Conservation (phyloP, 2,888 invertebrate species). For the Pseudococcus jackbeardsleyi region DNA sequence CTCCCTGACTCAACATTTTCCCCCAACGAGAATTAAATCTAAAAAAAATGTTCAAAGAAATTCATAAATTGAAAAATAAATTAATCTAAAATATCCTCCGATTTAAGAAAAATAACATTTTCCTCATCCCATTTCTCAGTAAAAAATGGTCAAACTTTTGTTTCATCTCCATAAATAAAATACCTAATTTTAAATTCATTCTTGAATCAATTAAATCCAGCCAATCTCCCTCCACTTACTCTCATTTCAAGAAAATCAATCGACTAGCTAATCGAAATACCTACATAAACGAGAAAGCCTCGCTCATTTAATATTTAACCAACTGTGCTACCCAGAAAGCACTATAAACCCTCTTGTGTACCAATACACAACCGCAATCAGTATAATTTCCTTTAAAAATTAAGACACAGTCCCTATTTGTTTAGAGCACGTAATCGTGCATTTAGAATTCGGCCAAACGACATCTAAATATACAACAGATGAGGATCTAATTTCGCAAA, state of each 20-base stretch:
- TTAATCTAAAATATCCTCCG: too few species aligned
- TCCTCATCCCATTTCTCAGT: too few species aligned
- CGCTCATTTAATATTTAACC: neutral
- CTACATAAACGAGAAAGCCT: neutral
- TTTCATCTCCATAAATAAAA: neutral
- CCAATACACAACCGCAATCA: constrained; percentile 25
- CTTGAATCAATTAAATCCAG: neutral
- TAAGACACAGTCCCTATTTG: neutral
- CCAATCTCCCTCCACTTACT: neutral
- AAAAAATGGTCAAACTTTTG: too few species aligned
- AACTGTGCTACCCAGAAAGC: neutral
- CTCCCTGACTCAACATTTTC: too few species aligned
- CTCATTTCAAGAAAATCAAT: neutral
- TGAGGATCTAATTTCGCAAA: constrained; percentile 17
- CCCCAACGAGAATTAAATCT: too few species aligned
- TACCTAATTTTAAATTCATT: neutral
- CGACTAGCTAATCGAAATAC: neutral
- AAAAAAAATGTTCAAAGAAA: too few species aligned
- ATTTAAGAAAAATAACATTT: too few species aligned
- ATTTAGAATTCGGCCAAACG: constrained; percentile 6
- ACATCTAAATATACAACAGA: neutral
- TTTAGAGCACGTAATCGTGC: neutral
- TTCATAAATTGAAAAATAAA: too few species aligned
- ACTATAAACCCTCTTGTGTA: neutral
- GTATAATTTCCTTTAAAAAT: constrained; percentile 26